A percentile compares a stretch with the other conserved stretches of the same genome.
phyloP scores from a whole-genome alignment of 2,797 vertebrate genomes.

The Arnoldichthys spilopterus region DNA sequence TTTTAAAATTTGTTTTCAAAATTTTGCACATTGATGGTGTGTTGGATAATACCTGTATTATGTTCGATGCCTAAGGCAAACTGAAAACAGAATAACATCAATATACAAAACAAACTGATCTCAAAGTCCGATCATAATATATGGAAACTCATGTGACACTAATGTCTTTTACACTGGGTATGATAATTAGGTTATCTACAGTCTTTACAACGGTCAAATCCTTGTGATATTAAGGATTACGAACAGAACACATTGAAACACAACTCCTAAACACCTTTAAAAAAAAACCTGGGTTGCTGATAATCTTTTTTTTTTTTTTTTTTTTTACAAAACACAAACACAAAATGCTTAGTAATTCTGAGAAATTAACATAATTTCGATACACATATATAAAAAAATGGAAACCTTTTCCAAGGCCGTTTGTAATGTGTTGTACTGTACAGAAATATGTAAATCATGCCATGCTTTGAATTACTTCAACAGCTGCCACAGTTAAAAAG shows the following conservation, averaged over 20 bases:
- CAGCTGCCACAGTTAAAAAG: conserved; percentile 31
- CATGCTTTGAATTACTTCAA: conserved; percentile 1
- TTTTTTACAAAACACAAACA: not conserved
- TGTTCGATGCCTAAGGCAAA: not conserved
- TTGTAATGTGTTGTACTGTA: not conserved
- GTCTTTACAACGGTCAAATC: conserved; percentile 17
- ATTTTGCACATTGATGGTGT: not conserved
- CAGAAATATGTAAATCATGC: not conserved
- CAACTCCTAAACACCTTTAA: not conserved
- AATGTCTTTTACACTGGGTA: too few relatives aligned
- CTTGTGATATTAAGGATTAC: not conserved
- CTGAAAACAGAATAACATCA: not conserved
- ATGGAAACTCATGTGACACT: not conserved
- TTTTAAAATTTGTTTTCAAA: not conserved
- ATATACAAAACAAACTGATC: not conserved
- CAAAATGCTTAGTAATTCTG: too few relatives aligned
- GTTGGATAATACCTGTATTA: too few relatives aligned
- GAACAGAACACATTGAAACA: not conserved
- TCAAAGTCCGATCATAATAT: not conserved
- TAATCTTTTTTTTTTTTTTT: too few relatives aligned
- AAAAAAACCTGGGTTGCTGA: not conserved
- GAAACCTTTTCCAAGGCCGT: not conserved
- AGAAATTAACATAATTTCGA: not conserved
- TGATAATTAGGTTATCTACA: not conserved
- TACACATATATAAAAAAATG: not conserved